Evolutionary conservation across 2,888 invertebrate species (phyloP).

Genomic region (Bombylius discolor): DNA sequence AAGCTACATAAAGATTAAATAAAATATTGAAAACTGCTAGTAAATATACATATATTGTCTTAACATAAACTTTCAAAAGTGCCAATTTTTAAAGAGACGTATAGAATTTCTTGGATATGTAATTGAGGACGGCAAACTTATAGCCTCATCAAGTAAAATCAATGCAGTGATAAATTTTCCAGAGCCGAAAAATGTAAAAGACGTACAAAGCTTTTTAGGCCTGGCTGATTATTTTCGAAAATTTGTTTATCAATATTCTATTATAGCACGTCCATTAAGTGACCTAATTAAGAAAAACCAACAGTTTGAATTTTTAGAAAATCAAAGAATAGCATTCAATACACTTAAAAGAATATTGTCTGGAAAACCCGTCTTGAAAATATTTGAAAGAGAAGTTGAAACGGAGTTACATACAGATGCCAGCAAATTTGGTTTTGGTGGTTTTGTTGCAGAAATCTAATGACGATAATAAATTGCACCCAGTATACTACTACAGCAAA

Average conservation of each 20-base stretch:
- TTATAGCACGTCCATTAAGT: conserved; percentile 23
- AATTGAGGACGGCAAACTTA: not conserved
- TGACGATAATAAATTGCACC: no score
- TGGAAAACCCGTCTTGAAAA: conserved; percentile 16
- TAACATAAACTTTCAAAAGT: conserved; percentile 7
- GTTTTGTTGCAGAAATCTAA: no score
- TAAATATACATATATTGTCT: conserved; percentile 1
- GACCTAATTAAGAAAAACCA: conserved; percentile 13
- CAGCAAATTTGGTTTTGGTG: conserved; percentile 16
- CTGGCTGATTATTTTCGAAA: conserved; percentile 14
- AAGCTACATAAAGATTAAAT: not conserved
- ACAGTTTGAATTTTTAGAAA: conserved; percentile 11
- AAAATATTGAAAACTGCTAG: not conserved
- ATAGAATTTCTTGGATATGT: conserved; percentile 7
- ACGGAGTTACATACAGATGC: conserved; percentile 24
- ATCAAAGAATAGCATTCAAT: conserved; percentile 18
- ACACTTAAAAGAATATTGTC: conserved; percentile 5
- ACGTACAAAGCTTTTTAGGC: conserved; percentile 11
- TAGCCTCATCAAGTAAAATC: conserved; percentile 5
- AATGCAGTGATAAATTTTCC: conserved; percentile 12
- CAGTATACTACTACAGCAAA: no score
- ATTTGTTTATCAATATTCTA: conserved; percentile 20
- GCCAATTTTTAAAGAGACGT: not conserved
- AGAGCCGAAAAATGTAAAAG: conserved; percentile 2
- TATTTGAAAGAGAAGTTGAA: conserved; percentile 16